Evolutionary conservation across 2,888 invertebrate species (phyloP), one percentile per base, ranked within the genome.

Genomic region (Andrena chrysosceles): DNA sequence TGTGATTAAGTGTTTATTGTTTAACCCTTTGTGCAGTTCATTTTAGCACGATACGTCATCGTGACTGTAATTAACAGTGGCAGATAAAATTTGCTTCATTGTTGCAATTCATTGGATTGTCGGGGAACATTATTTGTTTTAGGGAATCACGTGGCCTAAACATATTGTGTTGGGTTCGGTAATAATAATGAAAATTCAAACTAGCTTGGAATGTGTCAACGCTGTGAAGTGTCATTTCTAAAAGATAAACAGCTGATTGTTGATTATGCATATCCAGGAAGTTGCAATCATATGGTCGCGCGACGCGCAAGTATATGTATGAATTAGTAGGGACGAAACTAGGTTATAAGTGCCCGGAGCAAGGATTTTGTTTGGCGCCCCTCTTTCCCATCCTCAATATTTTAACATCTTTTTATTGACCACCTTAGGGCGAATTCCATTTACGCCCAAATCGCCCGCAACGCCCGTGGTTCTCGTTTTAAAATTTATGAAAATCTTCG

Each of bases 31-130:
- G 75, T 54, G n/a, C 23, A 56, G 56, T 26, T 68, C 42, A 69
- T 76, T 83, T 72, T 35, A n/a, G n/a, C 20, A 10, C 16, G 29
- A 52, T 70, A 56, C 81, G 81, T 82, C 81, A 82, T 76, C 56
- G 29, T 4, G 56, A 8, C 6, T 42, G 6, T 20, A 72, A 66
- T 82, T 54, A 13, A 16, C 13, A 42, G 42, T 42, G 42, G 3
- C 23, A 68, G 59, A 76, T 76, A 64, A 72, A 42, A n/a, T 67
- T 10, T 49, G 8, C 33, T 20, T 8, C 2, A 67, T 77, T 31
- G 31, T 60, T 62, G 16, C 23, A 5, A 33, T 23, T 62, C 7
- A 5, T 49, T 4, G 23, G 7, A 29, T 10, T 54, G 4, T 35
- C 8, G 35, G 6, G 72, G 56, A 29, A 8, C 16, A 8, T 33